phyloP scores from a whole-genome alignment of 2,797 vertebrate species.

The Epinephelus malabaricus region DNA sequence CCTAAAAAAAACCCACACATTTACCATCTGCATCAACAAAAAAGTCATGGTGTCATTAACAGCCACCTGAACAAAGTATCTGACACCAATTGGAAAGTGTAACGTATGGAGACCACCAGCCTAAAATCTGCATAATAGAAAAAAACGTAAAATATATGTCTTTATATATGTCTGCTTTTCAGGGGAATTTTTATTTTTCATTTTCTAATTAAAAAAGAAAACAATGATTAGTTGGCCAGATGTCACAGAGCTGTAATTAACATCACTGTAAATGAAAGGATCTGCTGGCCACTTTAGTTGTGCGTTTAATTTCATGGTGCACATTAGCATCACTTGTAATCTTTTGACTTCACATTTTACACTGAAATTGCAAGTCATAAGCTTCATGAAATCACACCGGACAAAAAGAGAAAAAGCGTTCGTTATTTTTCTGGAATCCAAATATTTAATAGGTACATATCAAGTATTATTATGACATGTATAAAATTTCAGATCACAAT shows the following conservation, averaged over 20 bases:
- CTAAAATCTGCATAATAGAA: background rate
- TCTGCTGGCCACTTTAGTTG: constrained; percentile 12
- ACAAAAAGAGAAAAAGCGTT: constrained; percentile 30
- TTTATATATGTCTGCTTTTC: background rate
- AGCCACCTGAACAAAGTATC: background rate
- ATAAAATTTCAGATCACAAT: constrained; percentile 99
- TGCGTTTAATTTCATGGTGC: background rate
- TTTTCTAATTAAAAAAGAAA: background rate
- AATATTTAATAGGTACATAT: constrained; percentile 99
- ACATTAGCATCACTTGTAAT: constrained; percentile 2
- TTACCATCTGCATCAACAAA: background rate
- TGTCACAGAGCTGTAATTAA: constrained; percentile 17
- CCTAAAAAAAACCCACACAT: background rate
- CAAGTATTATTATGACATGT: constrained; percentile 97
- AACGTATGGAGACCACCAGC: background rate
- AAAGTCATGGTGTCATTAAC: background rate
- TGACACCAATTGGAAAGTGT: background rate
- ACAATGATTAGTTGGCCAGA: background rate
- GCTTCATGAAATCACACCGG: background rate
- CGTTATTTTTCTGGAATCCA: constrained; percentile 91
- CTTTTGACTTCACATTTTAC: background rate
- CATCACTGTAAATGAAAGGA: background rate
- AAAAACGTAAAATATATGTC: background rate
- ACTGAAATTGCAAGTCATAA: constrained; percentile 2
- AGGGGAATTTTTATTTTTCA: background rate